phyloP scores from a whole-genome alignment of 2,797 vertebrate genomes.

The Poliocrania exsul region DNA sequence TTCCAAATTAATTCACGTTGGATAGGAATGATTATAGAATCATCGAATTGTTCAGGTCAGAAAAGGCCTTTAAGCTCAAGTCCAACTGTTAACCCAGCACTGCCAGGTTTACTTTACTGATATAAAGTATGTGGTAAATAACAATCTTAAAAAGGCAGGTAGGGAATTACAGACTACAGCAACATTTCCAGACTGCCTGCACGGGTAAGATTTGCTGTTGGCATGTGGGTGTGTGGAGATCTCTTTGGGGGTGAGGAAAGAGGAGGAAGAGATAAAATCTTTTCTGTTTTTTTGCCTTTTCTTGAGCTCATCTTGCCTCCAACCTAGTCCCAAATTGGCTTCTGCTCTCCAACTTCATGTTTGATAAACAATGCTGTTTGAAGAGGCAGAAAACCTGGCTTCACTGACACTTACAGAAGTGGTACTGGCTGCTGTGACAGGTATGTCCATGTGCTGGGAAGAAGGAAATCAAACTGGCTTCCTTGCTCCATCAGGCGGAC shows the following conservation, averaged over 20 bases:
- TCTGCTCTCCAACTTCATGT: not conserved
- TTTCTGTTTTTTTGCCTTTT: not conserved
- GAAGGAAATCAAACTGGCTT: not conserved
- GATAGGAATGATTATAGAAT: not conserved
- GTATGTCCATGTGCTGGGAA: not conserved
- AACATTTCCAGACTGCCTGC: not conserved
- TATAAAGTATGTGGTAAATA: not conserved
- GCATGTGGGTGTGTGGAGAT: not conserved
- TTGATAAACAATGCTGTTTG: not conserved
- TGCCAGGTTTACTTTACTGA: not conserved
- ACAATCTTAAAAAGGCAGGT: not conserved
- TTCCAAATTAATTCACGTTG: not conserved
- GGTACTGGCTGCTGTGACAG: not conserved
- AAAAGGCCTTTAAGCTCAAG: not conserved
- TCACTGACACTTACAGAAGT: not conserved
- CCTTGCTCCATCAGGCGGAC: not conserved
- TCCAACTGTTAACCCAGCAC: not conserved
- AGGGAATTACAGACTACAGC: not conserved
- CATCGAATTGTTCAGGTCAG: not conserved
- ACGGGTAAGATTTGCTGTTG: not conserved
- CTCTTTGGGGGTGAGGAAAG: not conserved
- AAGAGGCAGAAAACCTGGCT: not conserved
- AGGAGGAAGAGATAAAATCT: not conserved
- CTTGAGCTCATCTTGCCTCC: not conserved
- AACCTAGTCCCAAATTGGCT: not conserved